These are phyloP conservation scores for Diaprepes abbreviatus DNA, from an alignment of 2,888 invertebrate species.

Conservation along the genomic window DNA sequence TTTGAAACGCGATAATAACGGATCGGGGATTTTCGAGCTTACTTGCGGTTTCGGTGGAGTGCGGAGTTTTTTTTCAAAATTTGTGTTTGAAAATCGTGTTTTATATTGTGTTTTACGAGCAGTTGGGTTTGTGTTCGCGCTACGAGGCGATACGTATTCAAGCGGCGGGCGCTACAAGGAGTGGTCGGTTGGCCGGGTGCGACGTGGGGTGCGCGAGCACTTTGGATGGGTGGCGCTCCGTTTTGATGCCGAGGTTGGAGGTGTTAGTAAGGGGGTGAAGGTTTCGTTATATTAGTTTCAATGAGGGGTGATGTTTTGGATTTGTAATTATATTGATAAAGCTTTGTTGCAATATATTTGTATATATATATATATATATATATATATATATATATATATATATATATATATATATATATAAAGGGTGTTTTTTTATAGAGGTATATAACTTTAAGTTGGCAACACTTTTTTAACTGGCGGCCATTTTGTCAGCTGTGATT, in stretches of 20 bases:
- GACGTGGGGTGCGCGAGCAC: conserved; percentile 46
- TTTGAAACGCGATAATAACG: not conserved
- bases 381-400: no score
- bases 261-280: conserved; percentile 20
- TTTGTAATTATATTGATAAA: no score
- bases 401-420: no score
- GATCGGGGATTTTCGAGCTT: not conserved
- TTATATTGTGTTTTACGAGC: conserved; percentile 10
- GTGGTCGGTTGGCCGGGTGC: conserved; percentile 49
- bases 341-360: no score
- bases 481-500: no score
- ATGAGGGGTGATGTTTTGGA: no score
- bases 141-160: conserved; percentile 38
- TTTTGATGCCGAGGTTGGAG: conserved; percentile 30
- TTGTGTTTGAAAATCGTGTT: conserved; percentile 13
- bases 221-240: conserved; percentile 39
- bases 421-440: no score
- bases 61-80: not conserved
- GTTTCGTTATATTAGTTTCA: no score
- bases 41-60: not conserved
- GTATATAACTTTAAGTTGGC: no score
- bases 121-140: conserved; percentile 41
- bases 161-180: conserved; percentile 43
- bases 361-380: no score
- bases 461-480: no score